These are phyloP conservation scores for Styela clava DNA, from an alignment of 23 tunicate genomes.

Conservation along the genomic window DNA sequence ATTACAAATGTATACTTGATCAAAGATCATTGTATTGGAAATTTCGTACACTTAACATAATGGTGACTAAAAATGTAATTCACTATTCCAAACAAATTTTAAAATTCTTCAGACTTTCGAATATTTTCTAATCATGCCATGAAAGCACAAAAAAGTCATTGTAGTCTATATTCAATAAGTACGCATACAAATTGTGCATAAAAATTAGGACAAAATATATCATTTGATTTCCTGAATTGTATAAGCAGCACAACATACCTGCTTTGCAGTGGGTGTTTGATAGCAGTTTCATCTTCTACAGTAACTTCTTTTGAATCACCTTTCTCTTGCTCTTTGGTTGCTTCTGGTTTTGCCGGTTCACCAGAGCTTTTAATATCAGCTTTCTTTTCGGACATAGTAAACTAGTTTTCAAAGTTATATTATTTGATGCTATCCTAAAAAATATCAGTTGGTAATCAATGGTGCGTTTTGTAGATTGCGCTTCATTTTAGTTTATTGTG, in stretches of 20 bases:
- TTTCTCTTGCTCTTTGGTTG: slow-evolving; percentile 31
- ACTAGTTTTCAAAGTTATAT: background rate
- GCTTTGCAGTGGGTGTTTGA: slow-evolving; percentile 82
- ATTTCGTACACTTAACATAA: background rate
- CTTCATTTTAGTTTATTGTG: too few relatives aligned
- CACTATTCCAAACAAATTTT: background rate
- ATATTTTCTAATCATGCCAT: too few relatives aligned
- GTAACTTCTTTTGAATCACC: slow-evolving; percentile 18
- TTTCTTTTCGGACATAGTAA: slow-evolving; percentile 9
- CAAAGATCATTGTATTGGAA: background rate
- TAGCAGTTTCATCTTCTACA: slow-evolving; percentile 42
- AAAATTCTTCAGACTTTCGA: too few relatives aligned
- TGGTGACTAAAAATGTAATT: too few relatives aligned
- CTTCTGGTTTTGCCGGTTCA: background rate
- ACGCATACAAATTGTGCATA: too few relatives aligned
- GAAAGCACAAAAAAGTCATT: too few relatives aligned
- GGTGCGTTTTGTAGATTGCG: too few relatives aligned
- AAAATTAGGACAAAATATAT: too few relatives aligned
- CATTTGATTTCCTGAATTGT: too few relatives aligned
- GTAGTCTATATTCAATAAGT: too few relatives aligned
- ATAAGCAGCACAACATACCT: too few relatives aligned
- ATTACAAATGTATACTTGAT: background rate
- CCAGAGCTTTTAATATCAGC: slow-evolving; percentile 1
- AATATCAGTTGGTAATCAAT: too few relatives aligned
- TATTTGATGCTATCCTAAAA: background rate